These are phyloP conservation scores for Takifugu ocellatus DNA, from an alignment of 2,797 vertebrate species.

Conservation along the genomic window DNA sequence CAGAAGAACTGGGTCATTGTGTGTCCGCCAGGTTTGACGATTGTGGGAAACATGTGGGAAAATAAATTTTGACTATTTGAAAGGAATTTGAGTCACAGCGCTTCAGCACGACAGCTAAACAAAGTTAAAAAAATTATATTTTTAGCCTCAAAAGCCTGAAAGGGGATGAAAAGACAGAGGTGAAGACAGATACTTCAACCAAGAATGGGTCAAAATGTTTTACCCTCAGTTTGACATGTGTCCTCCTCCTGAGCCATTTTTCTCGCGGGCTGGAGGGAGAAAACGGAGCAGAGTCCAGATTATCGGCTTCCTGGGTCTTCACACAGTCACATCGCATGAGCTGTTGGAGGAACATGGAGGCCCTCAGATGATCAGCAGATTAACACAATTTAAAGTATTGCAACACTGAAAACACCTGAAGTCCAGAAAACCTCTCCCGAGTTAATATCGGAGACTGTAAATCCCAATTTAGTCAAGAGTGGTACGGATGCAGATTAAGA, in stretches of 20 bases:
- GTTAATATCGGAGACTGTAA: conserved; percentile 10
- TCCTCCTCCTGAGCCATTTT: conserved; percentile 95
- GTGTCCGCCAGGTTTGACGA: conserved; percentile 13
- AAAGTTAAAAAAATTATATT: neutral
- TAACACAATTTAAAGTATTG: too few relatives aligned
- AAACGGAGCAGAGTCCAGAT: conserved; percentile 77
- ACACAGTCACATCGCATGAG: conserved; percentile 90
- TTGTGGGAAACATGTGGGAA: conserved; percentile 42
- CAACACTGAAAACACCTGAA: neutral
- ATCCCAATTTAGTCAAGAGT: conserved; percentile 10
- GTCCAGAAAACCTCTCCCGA: conserved; percentile 11
- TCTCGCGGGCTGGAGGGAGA: conserved; percentile 88
- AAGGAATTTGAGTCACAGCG: conserved; percentile 13
- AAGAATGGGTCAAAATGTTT: conserved; percentile 15
- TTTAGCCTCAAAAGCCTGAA: conserved; percentile 8
- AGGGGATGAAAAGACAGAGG: conserved; percentile 7
- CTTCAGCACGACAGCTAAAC: conserved; percentile 13
- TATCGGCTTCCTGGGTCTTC: conserved; percentile 81
- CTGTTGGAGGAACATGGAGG: conserved; percentile 63
- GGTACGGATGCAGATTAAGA: conserved; percentile 19
- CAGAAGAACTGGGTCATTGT: conserved; percentile 33
- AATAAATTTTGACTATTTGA: conserved; percentile 14
- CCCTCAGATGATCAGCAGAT: too few relatives aligned
- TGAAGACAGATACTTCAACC: conserved; percentile 2
- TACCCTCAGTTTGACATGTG: conserved; percentile 95